A percentile compares a stretch with the other conserved stretches of the same genome.
phyloP scores from a whole-genome alignment of 2,113 vertebrate genomes.

The Ariopsis seemanni region DNA sequence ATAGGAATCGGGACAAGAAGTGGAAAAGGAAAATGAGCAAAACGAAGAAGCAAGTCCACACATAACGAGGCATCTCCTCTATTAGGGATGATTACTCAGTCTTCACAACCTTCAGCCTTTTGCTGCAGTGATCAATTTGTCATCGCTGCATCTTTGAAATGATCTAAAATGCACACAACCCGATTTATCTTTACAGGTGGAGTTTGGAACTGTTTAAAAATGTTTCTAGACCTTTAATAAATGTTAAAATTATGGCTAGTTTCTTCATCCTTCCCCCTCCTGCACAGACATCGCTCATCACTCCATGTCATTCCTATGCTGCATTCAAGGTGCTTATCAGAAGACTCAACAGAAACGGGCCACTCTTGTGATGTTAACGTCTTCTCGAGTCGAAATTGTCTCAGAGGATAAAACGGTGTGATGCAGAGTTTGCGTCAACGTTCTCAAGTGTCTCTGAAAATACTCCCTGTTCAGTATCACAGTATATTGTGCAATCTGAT shows the following conservation, averaged over 20 bases:
- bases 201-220: background rate
- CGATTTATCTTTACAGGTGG: background rate
- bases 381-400: background rate
- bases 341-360: background rate
- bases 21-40: background rate
- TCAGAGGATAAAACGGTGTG: background rate
- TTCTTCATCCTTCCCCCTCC: background rate
- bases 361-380: background rate
- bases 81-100: background rate
- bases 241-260: background rate
- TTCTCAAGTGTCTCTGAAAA: background rate
- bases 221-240: background rate
- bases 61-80: background rate
- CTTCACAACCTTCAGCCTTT: background rate
- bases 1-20: slow-evolving; percentile 3
- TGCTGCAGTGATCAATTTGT: background rate
- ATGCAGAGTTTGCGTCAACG: background rate
- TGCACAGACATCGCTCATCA: background rate
- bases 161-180: background rate
- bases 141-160: background rate
- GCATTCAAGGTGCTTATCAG: background rate
- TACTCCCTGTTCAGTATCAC: background rate
- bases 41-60: background rate
- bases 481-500: too few relatives aligned
- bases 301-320: background rate